Conservation (phyloP, 2,797 vertebrate genomes). For the Aselliscus stoliczkanus region DNA sequence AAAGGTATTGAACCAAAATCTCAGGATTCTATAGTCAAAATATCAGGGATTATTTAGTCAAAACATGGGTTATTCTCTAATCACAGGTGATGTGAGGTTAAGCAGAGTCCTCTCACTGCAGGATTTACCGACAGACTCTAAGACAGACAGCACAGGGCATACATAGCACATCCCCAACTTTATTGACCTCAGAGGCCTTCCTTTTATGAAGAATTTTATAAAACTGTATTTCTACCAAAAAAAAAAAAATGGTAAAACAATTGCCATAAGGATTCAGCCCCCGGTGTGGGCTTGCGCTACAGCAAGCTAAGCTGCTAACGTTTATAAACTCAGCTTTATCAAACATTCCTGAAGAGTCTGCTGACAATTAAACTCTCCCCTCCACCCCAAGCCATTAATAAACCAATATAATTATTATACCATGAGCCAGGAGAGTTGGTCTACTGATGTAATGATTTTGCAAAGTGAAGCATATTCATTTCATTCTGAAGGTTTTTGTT, state of each 20-base stretch:
- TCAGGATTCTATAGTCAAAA: neutral
- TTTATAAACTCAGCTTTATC: neutral
- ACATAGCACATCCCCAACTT: accelerated
- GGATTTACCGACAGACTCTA: accelerated
- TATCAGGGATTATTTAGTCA: too few relatives aligned
- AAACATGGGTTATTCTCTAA: neutral
- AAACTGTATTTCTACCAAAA: neutral
- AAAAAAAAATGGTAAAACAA: too few relatives aligned
- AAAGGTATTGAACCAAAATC: neutral
- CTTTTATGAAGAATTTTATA: too few relatives aligned
- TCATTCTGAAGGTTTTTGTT: neutral
- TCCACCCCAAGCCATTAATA: accelerated
- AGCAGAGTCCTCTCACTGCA: accelerated
- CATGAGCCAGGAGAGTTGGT: neutral
- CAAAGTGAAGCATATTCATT: neutral
- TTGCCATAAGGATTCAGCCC: neutral
- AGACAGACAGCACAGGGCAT: accelerated
- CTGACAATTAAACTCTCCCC: too few relatives aligned
- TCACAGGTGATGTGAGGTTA: accelerated
- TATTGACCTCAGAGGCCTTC: neutral
- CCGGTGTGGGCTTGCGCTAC: neutral
- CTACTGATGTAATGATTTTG: neutral
- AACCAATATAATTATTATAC: neutral
- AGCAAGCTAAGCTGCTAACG: neutral
- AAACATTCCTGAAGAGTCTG: accelerated